Base-by-base conservation (phyloP, 2,888 invertebrate genomes). In the Xestia sexstrigata region DNA sequence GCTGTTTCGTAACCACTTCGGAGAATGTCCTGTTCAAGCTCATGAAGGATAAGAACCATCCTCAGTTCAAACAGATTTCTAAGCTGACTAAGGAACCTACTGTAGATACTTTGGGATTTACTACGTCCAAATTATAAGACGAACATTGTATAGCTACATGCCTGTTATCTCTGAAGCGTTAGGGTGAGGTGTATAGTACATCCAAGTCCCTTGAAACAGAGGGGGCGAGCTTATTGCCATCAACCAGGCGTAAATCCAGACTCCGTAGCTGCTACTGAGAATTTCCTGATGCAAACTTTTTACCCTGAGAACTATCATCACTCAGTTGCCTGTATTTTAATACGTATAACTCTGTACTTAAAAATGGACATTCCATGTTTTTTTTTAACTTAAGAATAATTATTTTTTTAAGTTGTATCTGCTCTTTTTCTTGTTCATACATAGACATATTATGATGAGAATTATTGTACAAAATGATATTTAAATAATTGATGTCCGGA, bases 1-100 rank as follows among this genome's bases (percentile, higher is more conserved):
- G 84, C 83, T 94, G 66, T 94, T 71, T 74, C 17, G 17, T 74
- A 39, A 74, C 71, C 8, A 74, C 74, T 0, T 71, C 71, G 49
- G 74, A 74, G 60, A 74, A 74, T 71, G n/a, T 74, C 17, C 60
- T 74, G 11, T 74, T 74, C 74, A 74, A 74, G 60, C 71, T 74
- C 11, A 71, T 74, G 74, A 26, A 39, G 23, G 71, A 71, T 13
- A 74, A 74, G 49, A 49, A 74, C 1, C 74, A 74, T 26, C 74
- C 74, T 17, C 26, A 78, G 8, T 74, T 74, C 49, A 74, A 74
- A 71, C 11, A 71, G 7, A 74, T 74, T 13, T 74, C 74, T 9
- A 74, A 74, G 5, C 62, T 74, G 23, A 62, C 17, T 11, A 39
- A 23, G 17, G 74, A 74, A 3, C 71, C 74, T 1, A 74, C 74